Base-by-base conservation (phyloP, 37 sponge, comb jelly and placozoan genomes). In the Ianthella basta region DNA sequence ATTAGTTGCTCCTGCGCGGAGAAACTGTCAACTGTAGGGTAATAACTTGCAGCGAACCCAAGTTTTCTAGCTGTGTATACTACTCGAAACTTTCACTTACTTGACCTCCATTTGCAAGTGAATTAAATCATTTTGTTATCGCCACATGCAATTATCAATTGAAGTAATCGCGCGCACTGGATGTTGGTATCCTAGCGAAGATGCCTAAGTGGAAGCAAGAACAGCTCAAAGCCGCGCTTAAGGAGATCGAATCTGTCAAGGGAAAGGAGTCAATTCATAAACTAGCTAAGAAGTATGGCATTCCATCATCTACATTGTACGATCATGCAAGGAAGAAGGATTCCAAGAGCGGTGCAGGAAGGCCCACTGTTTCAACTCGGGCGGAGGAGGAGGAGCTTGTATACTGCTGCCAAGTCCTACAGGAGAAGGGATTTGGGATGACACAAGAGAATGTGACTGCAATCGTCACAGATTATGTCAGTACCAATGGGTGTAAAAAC, bases 351-450 rank as follows among this genome's bases (percentile, higher is more conserved):
- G 65, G 80, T 23, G 79, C 84, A 36, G 89, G 89, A 35, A 19
- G 21, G 21, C 84, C 89, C 30, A 83, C 84, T 21, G 72, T 88
- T n/a, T 59, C 79, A 4, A 79, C 84, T n/a, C 8, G 33, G 29
- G 40, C 19, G 4, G 85, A 89, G 56, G 90, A 89, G 68, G 36
- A 72, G 41, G 86, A 89, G 21, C 80, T 89, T n/a, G 86, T 85
- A 14, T 32, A 27, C 10, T 39, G 67, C 12, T 39, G 56, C 35
- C 85, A 89, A 60, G 85, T 69, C 24, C 59, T 89, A n/a, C 85
- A 84, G 36, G 89, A 89, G 80, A 79, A 85, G 23, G 89, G 89
- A 0, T 89, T 85, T 84, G 82, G 80, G 30, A 72, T 84, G n/a
- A 88, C 88, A 23, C 74, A 84, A 59, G 89, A 89, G 19, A 25